Base-by-base conservation (phyloP, 2,888 invertebrate species). In the Lycophotia porphyrea region DNA sequence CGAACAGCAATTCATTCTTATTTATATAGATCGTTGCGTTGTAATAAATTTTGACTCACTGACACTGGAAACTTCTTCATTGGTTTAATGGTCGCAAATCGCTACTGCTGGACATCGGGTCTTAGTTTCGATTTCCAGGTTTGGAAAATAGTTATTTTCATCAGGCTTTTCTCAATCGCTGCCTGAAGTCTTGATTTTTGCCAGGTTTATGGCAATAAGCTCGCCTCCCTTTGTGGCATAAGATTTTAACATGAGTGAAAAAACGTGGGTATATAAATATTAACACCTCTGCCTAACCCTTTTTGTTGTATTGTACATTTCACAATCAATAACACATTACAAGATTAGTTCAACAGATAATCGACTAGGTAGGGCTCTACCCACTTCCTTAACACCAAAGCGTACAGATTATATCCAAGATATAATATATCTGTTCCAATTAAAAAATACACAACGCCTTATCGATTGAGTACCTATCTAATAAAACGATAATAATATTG, bases 351-450 rank as follows among this genome's bases (percentile, higher is more conserved):
- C 11, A 42, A 27, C 42, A 63, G 49, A 63, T 81, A 71, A 76
- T 58, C 36, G 44, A 68, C 34, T 77, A 73, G 81, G 80, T 69
- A 71, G 80, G 82, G 79, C 78, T 44, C 55, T 39, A 67, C 81
- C 64, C 66, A 81, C 64, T 84, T 85, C 73, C 73, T 76, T 70
- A 78, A 80, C 79, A 79, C 76, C 73, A 74, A 82, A 83, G 44
- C 49, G 47, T 63, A 79, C 47, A 79, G 78, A 81, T 83, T 78
- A 81, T 68, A 77, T 75, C 65, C 65, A 77, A 77, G 78, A 76
- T 72, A 81, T 65, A 55, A 39, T 44, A 67, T 77, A 87, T 86
- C 86, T 88, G 88, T 82, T 82, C 88, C 85, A 88, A 88, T 87
- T 87, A 88, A 79, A 81, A 84, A 82, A 81, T 85, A 87, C 82